Conservation (phyloP, 2,888 invertebrate genomes). For the Mythimna ferrago region DNA sequence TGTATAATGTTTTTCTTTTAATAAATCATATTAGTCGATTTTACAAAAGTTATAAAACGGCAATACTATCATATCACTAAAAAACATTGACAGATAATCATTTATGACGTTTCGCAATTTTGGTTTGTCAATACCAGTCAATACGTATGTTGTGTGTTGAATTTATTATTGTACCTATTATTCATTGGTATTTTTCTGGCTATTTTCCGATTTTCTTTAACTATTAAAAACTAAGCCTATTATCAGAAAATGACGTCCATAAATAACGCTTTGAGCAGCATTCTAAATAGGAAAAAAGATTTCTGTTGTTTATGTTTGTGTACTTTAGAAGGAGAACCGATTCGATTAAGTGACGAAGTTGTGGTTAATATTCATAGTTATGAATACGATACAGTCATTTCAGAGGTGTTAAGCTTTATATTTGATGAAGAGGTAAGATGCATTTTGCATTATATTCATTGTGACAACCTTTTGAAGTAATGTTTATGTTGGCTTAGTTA, state of each 20-base stretch:
- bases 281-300: conserved; percentile 72
- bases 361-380: conserved; percentile 65
- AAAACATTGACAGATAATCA: neutral
- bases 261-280: conserved; percentile 67
- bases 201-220: neutral
- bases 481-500: neutral
- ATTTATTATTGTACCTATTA: too few species aligned
- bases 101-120: neutral
- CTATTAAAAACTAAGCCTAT: neutral
- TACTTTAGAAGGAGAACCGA: conserved; percentile 61
- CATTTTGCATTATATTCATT: neutral
- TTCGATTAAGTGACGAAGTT: conserved; percentile 73
- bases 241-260: conserved; percentile 63
- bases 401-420: conserved; percentile 72
- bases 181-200: neutral
- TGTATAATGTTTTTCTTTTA: neutral
- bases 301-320: conserved; percentile 81
- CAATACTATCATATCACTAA: neutral
- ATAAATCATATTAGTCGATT: neutral
- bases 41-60: accelerated
- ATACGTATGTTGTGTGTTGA: too few species aligned
- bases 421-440: conserved; percentile 74
- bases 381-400: conserved; percentile 67
- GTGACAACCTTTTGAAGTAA: conserved; percentile 7
- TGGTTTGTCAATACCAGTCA: too few species aligned